Percentiles rank a stretch among this genome's conserved stretches.
These are phyloP conservation scores for Spilogale gracilis DNA, from an alignment of 2,113 vertebrate species.

Conservation along the genomic window DNA sequence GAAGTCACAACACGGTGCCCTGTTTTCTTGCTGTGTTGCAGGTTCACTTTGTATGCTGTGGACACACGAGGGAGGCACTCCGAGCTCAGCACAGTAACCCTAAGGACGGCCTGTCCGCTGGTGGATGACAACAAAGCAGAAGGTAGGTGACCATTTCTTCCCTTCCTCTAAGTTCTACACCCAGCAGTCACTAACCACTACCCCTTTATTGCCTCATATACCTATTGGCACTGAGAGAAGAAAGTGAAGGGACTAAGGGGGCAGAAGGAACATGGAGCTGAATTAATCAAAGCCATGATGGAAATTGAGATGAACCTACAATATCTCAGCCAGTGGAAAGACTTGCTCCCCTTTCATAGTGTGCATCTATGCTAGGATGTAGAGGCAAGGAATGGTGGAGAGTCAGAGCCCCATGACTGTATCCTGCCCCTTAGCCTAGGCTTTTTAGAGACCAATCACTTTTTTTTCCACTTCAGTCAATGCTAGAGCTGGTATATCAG, in stretches of 20 bases:
- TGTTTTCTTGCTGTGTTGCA: conserved; percentile 80
- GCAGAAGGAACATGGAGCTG: background rate
- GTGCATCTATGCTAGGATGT: background rate
- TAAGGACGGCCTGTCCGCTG: conserved; percentile 96
- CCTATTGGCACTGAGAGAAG: background rate
- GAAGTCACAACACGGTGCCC: background rate
- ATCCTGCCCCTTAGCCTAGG: background rate
- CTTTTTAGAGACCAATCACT: background rate
- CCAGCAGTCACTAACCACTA: background rate
- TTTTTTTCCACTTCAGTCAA: background rate
- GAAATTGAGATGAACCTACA: background rate
- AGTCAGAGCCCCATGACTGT: background rate
- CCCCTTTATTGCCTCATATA: rapidly evolving
- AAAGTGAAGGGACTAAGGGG: background rate
- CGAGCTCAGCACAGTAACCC: conserved; percentile 94
- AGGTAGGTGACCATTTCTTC: conserved; percentile 88
- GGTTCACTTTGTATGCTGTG: conserved; percentile 96
- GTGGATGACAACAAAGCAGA: conserved; percentile 98
- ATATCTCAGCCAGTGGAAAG: background rate
- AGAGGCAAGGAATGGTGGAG: background rate
- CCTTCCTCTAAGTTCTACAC: background rate
- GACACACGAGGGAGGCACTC: conserved; percentile 96
- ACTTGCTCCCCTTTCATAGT: conserved; percentile 4
- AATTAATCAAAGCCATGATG: background rate
- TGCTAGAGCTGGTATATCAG: background rate